Percentiles rank a stretch among this genome's conserved stretches.
Conservation (phyloP, 2,113 vertebrate species). For the Pipra filicauda region DNA sequence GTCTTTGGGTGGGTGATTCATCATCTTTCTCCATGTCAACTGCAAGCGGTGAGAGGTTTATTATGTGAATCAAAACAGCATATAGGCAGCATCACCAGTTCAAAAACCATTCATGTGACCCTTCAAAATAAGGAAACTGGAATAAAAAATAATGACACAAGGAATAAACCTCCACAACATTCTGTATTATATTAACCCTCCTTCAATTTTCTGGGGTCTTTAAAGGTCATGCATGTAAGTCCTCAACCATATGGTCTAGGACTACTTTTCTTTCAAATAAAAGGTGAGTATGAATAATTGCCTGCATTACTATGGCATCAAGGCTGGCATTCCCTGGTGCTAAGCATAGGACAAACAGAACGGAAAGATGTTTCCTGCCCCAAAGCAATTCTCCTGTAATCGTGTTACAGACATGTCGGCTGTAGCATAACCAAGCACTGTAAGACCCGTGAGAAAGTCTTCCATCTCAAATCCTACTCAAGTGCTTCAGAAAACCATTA, state of each 20-base stretch:
- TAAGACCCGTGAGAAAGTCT: conserved; percentile 24
- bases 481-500: neutral
- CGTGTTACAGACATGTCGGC: neutral
- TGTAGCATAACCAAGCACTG: neutral
- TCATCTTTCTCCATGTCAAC: neutral
- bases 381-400: neutral
- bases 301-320: neutral
- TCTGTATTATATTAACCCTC: neutral
- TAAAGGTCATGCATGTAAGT: neutral
- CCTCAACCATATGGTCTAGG: neutral
- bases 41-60: neutral
- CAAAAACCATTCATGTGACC: neutral
- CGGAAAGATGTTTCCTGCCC: neutral
- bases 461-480: neutral
- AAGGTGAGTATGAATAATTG: neutral
- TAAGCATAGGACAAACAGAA: neutral
- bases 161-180: neutral
- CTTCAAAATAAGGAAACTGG: neutral
- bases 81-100: neutral
- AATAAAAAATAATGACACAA: neutral
- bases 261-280: neutral
- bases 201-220: neutral
- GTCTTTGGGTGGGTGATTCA: neutral
- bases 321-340: neutral
- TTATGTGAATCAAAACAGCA: neutral